Conservation (phyloP, 2,113 vertebrate genomes). For the Notiomystis cincta region DNA sequence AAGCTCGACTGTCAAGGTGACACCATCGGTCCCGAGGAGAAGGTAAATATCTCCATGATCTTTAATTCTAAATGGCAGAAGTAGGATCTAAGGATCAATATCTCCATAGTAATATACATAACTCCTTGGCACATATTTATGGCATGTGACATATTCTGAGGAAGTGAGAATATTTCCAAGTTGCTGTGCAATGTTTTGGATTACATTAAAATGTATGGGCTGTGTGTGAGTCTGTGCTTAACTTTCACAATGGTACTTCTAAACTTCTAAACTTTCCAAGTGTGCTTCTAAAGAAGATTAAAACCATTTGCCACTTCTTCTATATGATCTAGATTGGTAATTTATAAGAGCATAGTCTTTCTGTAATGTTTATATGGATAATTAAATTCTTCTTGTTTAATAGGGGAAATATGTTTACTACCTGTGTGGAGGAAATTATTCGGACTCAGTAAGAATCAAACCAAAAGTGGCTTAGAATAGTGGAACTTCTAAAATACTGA, state of each 20-base stretch:
- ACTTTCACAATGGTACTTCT: neutral
- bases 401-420: neutral
- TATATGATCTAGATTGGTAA: neutral
- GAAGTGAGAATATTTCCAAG: neutral
- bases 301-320: neutral
- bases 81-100: neutral
- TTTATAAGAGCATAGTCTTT: neutral
- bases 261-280: neutral
- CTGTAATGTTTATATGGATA: neutral
- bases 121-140: neutral
- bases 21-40: neutral
- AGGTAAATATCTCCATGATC: conserved; percentile 6
- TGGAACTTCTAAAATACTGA: neutral
- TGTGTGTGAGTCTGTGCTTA: neutral
- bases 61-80: neutral
- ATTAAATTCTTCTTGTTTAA: neutral
- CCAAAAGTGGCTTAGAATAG: neutral
- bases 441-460: neutral
- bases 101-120: neutral
- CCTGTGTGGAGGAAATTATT: neutral
- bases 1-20: neutral
- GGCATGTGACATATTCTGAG: neutral
- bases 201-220: neutral
- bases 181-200: neutral
- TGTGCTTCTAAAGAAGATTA: neutral